Evolutionary conservation across 2,113 vertebrate genomes (phyloP).

Genomic region (Rallus limicola): DNA sequence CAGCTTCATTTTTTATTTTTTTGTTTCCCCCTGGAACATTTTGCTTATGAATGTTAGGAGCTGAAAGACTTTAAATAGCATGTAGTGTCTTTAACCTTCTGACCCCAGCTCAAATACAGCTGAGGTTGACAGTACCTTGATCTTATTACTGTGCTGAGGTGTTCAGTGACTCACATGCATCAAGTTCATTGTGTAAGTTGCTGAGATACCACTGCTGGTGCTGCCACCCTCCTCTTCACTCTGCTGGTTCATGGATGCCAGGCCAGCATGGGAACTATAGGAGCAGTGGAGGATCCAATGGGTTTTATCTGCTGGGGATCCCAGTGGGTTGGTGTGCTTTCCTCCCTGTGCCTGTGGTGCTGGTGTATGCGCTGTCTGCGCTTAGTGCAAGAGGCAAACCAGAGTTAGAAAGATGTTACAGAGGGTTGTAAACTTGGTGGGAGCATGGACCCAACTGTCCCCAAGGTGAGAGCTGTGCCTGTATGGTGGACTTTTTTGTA

Average conservation of each 20-base stretch:
- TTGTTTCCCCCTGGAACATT: neutral
- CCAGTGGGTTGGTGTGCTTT: neutral
- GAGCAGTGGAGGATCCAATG: neutral
- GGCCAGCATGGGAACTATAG: neutral
- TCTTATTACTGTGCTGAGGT: neutral
- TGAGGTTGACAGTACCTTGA: constrained; percentile 1
- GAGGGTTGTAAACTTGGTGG: neutral
- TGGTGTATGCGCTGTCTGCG: rapidly evolving
- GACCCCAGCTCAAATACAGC: neutral
- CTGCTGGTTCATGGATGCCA: rapidly evolving
- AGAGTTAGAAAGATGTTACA: neutral
- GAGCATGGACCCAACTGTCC: neutral
- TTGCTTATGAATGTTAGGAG: neutral
- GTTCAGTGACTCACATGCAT: neutral
- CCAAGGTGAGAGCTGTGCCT: neutral
- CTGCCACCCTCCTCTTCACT: rapidly evolving
- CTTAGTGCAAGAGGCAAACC: neutral
- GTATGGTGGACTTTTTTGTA: neutral
- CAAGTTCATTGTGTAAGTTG: neutral
- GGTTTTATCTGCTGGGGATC: neutral
- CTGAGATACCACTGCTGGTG: neutral
- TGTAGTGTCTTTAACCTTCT: neutral
- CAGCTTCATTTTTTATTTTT: neutral
- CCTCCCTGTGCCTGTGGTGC: neutral
- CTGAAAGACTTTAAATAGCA: neutral